Percentiles rank a stretch among this genome's conserved stretches.
phyloP scores from a whole-genome alignment of 2,888 invertebrate genomes.

The Leucoma salicis region DNA sequence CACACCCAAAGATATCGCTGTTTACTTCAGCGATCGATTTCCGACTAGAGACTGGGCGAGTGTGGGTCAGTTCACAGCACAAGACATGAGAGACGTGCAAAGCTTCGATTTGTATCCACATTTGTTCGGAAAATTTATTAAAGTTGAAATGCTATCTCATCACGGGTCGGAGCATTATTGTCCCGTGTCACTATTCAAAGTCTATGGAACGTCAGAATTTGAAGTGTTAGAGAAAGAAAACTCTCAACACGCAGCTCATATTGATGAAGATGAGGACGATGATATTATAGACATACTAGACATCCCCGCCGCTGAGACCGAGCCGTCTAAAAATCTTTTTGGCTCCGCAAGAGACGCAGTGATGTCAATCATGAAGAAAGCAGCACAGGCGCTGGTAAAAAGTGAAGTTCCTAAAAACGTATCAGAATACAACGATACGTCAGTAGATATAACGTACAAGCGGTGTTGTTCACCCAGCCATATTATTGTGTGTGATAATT shows the following conservation, averaged over 20 bases:
- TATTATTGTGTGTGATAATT: constrained; percentile 88
- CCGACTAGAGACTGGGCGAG: constrained; percentile 96
- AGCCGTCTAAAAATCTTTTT: constrained; percentile 87
- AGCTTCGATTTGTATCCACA: constrained; percentile 91
- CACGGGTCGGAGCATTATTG: constrained; percentile 99
- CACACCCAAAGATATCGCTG: constrained; percentile 94
- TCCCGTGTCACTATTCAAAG: constrained; percentile 96
- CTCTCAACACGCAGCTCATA: constrained; percentile 83
- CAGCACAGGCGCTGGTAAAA: constrained; percentile 92
- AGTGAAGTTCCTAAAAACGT: constrained; percentile 85
- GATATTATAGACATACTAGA: constrained; percentile 84
- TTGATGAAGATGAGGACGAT: constrained; percentile 86
- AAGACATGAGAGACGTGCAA: constrained; percentile 93
- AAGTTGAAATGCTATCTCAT: constrained; percentile 95
- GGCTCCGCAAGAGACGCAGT: constrained; percentile 95
- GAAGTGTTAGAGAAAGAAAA: constrained; percentile 93
- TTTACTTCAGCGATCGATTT: constrained; percentile 93
- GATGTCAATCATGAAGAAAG: constrained; percentile 95
- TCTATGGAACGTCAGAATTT: constrained; percentile 96
- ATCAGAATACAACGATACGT: constrained; percentile 70
- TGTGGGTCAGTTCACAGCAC: constrained; percentile 93
- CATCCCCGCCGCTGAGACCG: constrained; percentile 68
- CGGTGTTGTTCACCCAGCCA: constrained; percentile 88
- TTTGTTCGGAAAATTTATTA: constrained; percentile 93
- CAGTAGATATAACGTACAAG: constrained; percentile 64